Base-by-base conservation (phyloP, 2,113 vertebrate genomes). In the Agelaius phoeniceus region DNA sequence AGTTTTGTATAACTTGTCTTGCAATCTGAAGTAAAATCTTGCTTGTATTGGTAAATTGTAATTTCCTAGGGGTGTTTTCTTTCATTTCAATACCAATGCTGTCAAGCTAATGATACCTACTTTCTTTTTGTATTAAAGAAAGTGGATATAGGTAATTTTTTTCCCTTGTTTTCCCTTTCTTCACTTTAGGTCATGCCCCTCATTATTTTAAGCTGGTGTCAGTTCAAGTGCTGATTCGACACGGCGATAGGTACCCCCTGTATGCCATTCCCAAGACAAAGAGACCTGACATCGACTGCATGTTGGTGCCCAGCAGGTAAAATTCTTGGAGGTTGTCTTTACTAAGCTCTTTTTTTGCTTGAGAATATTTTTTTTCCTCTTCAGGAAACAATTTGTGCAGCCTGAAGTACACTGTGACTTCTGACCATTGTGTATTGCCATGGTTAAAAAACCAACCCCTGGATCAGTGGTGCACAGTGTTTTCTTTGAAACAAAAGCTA, bases 191-290 rank as follows among this genome's bases (percentile, higher is more conserved):
- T 96, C 99, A 99, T 49, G 99, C 98, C 78, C 99, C 98, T 28
- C 98, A 98, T 43, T 99, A 99, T 95, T 99, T 99, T 95, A 99
- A 98, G 96, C 97, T 99, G 88, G 97, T 99, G 75, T 99, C 99
- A 0, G 99, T 99, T 66, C 99, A 99, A 13, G 98, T 99, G 96
- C 98, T 99, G 98, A 99, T 99, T 96, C 99, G 99, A 33, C 99
- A 99, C 11, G 99, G 99, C 0, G 99, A 99, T 95, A 98, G 99
- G 71, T 99, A 99, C 79, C 99, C 99, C 0, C 98, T 99, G 1
- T 99, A 99, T 92, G 97, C 98, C 95, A 99, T 99, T 97, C 99
- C 99, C 80, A 99, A 98, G 97, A 99, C 99, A 78, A 99, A 99
- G 95, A 98, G 98, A n/a, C 99, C 99, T 11, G 97, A 99, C 84